A percentile compares a stretch with the other conserved stretches of the same genome.
phyloP scores from a whole-genome alignment of 2,797 vertebrate species.

The Gadopsis bispinosus region DNA sequence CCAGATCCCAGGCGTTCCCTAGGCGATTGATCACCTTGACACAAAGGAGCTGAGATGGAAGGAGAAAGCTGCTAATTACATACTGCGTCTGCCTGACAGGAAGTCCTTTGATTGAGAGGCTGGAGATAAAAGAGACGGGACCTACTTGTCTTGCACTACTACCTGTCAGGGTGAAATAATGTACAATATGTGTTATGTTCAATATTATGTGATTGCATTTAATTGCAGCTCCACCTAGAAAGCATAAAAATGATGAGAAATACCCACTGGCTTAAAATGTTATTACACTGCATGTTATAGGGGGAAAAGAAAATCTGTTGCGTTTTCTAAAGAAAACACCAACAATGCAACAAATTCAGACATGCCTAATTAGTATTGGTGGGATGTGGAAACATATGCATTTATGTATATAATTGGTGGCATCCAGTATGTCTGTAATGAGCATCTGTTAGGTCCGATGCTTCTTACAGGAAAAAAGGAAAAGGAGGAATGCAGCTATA shows the following conservation, averaged over 20 bases:
- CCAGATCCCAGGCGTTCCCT: constrained; percentile 64
- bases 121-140: constrained; percentile 40
- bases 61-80: constrained; percentile 81
- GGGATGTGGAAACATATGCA: neutral
- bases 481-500: constrained; percentile 21
- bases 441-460: constrained; percentile 32
- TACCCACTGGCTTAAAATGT: constrained; percentile 34
- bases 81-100: constrained; percentile 69
- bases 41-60: constrained; percentile 75
- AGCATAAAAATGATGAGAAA: constrained; percentile 34
- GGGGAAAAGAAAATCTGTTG: constrained; percentile 7
- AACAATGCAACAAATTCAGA: constrained; percentile 25
- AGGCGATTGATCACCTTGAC: constrained; percentile 80
- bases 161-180: constrained; percentile 22
- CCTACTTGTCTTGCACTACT: constrained; percentile 27
- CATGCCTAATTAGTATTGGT: neutral
- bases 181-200: neutral
- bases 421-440: constrained; percentile 28
- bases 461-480: constrained; percentile 6
- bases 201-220: constrained; percentile 21
- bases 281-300: constrained; percentile 35
- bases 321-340: neutral
- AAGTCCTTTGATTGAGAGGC: constrained; percentile 75
- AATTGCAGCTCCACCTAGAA: constrained; percentile 28
- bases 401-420: constrained; percentile 30